Evolutionary conservation across 2,888 invertebrate species (phyloP).

Genomic region (Eupithecia inturbata): DNA sequence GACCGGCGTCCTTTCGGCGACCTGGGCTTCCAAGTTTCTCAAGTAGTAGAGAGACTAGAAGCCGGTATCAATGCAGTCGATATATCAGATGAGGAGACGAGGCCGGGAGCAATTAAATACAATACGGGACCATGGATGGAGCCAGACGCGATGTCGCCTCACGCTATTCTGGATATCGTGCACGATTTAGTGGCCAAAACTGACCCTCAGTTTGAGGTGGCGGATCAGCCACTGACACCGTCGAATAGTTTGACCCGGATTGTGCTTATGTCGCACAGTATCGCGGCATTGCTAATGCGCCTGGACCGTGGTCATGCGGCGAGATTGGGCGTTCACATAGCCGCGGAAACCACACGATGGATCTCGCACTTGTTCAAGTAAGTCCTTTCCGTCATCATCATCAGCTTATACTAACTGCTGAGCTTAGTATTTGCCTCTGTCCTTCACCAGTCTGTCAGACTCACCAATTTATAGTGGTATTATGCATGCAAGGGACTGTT

Average conservation of each 20-base stretch:
- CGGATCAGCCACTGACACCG: constrained; percentile 85
- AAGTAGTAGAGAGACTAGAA: constrained; percentile 88
- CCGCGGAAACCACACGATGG: constrained; percentile 94
- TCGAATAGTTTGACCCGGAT: constrained; percentile 85
- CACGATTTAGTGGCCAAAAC: constrained; percentile 85
- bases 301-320: constrained; percentile 91
- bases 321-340: constrained; percentile 91
- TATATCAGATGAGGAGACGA: constrained; percentile 69
- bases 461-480: neutral
- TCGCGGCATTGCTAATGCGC: constrained; percentile 94
- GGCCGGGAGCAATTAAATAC: constrained; percentile 75
- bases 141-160: constrained; percentile 83
- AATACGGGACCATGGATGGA: constrained; percentile 79
- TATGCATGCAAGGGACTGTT: neutral
- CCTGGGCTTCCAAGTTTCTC: constrained; percentile 89
- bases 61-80: constrained; percentile 84
- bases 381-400: neutral
- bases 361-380: constrained; percentile 93
- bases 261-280: constrained; percentile 92
- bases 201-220: constrained; percentile 85
- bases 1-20: constrained; percentile 86
- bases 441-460: neutral
- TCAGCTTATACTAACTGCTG: neutral
- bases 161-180: constrained; percentile 85
- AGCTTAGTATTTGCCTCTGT: neutral